A percentile compares a stretch with the other conserved stretches of the same genome.
phyloP scores from a whole-genome alignment of 2,797 vertebrate species.

The Danionella dracula region DNA sequence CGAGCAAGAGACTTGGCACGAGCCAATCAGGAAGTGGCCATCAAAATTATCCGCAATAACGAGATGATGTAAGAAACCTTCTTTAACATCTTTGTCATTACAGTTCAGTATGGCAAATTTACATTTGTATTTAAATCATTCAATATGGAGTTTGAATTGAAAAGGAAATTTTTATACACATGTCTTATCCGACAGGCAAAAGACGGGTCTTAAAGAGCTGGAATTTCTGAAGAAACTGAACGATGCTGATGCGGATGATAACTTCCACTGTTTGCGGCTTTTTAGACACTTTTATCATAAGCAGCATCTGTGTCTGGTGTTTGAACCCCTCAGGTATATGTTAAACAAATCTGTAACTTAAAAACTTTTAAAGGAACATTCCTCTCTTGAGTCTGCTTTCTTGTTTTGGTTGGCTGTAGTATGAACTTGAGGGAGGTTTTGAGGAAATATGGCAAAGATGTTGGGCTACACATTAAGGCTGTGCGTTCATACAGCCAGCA shows the following conservation, averaged over 20 bases:
- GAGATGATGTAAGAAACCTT: slow-evolving; percentile 89
- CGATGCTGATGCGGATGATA: slow-evolving; percentile 96
- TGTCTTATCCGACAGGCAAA: slow-evolving; percentile 77
- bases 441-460: slow-evolving; percentile 98
- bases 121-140: neutral
- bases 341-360: neutral
- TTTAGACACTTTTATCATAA: slow-evolving; percentile 98
- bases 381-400: neutral
- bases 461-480: slow-evolving; percentile 97
- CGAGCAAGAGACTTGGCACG: slow-evolving; percentile 91
- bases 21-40: slow-evolving; percentile 95
- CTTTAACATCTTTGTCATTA: neutral
- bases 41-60: slow-evolving; percentile 98
- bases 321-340: slow-evolving; percentile 92
- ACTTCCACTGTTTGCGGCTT: slow-evolving; percentile 96
- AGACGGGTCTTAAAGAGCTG: slow-evolving; percentile 94
- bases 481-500: slow-evolving; percentile 98
- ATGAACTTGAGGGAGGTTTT: slow-evolving; percentile 97
- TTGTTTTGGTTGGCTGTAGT: slow-evolving; percentile 56
- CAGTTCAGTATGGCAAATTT: neutral
- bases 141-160: neutral
- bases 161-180: neutral
- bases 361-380: neutral
- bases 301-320: slow-evolving; percentile 96
- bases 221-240: slow-evolving; percentile 98